Evolutionary conservation across 2,888 invertebrate species (phyloP).

Genomic region (Drosophila yooni): DNA sequence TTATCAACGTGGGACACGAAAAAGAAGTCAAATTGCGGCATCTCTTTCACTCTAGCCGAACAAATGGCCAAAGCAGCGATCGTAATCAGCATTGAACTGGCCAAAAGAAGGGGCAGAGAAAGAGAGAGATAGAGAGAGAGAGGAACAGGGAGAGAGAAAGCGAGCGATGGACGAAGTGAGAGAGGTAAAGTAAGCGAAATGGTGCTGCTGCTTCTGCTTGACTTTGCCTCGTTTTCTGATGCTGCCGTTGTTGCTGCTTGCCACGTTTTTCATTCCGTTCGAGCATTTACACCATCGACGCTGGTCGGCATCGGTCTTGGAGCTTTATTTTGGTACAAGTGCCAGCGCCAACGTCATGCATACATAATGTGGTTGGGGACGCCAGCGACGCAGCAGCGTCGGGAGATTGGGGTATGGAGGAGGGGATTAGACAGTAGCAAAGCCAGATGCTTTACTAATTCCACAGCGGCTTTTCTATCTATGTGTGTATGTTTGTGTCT

Average conservation of each 20-base stretch:
- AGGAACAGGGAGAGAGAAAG: neutral
- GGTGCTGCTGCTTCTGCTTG: slow-evolving; percentile 27
- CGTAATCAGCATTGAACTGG: slow-evolving; percentile 77
- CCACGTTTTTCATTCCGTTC: slow-evolving; percentile 60
- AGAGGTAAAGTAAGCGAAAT: slow-evolving; percentile 5
- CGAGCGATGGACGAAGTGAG: neutral
- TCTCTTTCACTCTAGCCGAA: slow-evolving; percentile 33
- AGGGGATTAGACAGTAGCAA: slow-evolving; percentile 4
- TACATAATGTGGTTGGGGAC: slow-evolving; percentile 81
- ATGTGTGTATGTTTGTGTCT: slow-evolving; percentile 7
- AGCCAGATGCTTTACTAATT: slow-evolving; percentile 72
- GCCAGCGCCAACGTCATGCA: slow-evolving; percentile 71
- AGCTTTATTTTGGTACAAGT: slow-evolving; percentile 33
- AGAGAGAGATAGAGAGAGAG: neutral
- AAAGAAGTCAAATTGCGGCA: slow-evolving; percentile 28
- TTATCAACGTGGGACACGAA: slow-evolving; percentile 81
- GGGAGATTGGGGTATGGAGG: neutral
- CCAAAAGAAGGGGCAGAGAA: slow-evolving; percentile 24
- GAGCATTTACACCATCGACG: slow-evolving; percentile 69
- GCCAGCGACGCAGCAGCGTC: slow-evolving; percentile 54
- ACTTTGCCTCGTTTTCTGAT: slow-evolving; percentile 5
- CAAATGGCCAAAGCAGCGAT: slow-evolving; percentile 68
- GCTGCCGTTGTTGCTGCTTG: slow-evolving; percentile 21
- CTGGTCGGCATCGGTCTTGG: slow-evolving; percentile 40
- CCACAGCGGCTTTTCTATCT: slow-evolving; percentile 49